These are phyloP conservation scores for Glandiceps talaboti DNA, from an alignment of 53 echinoderm and acorn worm genomes.

Conservation along the genomic window DNA sequence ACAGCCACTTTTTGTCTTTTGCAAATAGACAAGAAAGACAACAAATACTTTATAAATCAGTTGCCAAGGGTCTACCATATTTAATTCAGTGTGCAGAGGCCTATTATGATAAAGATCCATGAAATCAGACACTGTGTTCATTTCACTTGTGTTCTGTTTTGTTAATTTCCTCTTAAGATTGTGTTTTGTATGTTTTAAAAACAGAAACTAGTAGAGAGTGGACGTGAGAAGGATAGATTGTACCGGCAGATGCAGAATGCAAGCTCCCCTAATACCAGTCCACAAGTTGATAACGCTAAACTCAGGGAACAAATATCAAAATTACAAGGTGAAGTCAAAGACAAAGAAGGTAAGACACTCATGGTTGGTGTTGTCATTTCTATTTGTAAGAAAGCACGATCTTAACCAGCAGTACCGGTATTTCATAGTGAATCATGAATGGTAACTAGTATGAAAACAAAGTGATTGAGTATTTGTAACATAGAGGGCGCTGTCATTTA, in stretches of 20 bases:
- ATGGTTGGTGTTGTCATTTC: neutral
- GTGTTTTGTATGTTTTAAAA: neutral
- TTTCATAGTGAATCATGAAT: too few species aligned
- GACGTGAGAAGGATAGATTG: constrained; percentile 80
- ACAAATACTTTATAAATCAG: too few species aligned
- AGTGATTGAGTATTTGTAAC: too few species aligned
- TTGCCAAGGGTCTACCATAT: too few species aligned
- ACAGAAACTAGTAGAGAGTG: constrained; percentile 84
- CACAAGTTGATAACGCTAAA: constrained; percentile 25
- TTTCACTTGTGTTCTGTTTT: neutral
- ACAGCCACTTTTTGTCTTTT: too few species aligned
- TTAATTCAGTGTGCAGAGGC: too few species aligned
- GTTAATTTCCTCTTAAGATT: neutral
- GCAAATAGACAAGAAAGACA: too few species aligned
- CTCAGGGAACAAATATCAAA: constrained; percentile 49
- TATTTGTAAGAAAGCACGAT: neutral
- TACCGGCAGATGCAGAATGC: constrained; percentile 61
- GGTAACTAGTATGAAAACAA: too few species aligned
- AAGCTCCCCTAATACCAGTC: constrained; percentile 18
- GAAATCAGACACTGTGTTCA: too few species aligned
- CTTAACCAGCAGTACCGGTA: too few species aligned
- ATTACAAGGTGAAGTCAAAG: constrained; percentile 32
- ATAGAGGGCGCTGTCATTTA: too few species aligned
- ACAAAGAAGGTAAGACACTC: constrained; percentile 42
- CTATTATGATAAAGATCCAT: too few species aligned